phyloP scores from a whole-genome alignment of 2,888 invertebrate genomes.

The Lutraria lutraria region DNA sequence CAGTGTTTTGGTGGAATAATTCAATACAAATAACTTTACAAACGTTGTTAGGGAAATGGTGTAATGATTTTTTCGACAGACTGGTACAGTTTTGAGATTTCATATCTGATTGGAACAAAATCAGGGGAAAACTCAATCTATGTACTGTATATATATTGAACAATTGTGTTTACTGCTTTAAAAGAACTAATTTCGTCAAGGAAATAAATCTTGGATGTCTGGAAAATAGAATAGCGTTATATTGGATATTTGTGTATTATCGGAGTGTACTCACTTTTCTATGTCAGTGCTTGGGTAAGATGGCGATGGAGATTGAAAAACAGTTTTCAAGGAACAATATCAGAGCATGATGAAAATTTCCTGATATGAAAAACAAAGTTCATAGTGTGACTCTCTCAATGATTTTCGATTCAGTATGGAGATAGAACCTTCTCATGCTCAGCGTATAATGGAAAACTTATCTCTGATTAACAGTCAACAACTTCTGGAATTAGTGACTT shows the following conservation, averaged over 20 bases:
- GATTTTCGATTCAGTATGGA: slow-evolving; percentile 61
- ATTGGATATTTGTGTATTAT: neutral
- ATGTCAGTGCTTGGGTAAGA: no score
- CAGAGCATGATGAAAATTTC: neutral
- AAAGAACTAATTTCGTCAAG: neutral
- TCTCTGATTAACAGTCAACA: slow-evolving; percentile 45
- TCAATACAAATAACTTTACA: neutral
- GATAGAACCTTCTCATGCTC: slow-evolving; percentile 51
- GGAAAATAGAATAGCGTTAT: neutral
- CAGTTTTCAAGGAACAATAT: neutral
- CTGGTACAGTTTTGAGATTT: neutral
- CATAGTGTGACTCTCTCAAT: slow-evolving; percentile 13
- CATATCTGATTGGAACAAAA: neutral
- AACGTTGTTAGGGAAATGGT: neutral
- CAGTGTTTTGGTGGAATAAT: neutral
- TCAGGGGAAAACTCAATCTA: neutral
- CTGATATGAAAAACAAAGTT: neutral
- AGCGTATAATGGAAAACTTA: slow-evolving; percentile 57
- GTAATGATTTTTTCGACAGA: neutral
- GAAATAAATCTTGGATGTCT: slow-evolving; percentile 12
- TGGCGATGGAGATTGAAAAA: neutral
- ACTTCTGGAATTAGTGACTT: slow-evolving; percentile 62
- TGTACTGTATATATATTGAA: slow-evolving; percentile 11
- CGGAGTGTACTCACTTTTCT: neutral
- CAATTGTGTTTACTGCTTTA: neutral